Percentiles rank a stretch among this genome's conserved stretches.
phyloP scores from a whole-genome alignment of 2,797 vertebrate species.

The Danio choprae region DNA sequence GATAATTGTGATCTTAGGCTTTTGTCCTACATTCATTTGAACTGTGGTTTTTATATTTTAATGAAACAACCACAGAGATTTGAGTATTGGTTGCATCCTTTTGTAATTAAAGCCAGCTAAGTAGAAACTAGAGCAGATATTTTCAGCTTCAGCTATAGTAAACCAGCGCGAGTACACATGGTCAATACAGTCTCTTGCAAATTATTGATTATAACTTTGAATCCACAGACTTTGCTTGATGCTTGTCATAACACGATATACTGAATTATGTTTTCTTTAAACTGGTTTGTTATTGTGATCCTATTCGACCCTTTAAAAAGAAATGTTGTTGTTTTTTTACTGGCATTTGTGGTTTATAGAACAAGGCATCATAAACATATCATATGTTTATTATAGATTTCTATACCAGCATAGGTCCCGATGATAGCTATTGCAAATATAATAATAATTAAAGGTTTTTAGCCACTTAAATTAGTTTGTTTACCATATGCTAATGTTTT shows the following conservation, averaged over 20 bases:
- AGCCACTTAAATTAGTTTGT: no score
- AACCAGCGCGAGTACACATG: background rate
- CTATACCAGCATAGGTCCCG: no score
- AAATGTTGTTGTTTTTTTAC: no score
- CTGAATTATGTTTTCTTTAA: background rate
- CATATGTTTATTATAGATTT: no score
- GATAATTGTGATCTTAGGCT: background rate
- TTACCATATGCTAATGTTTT: no score
- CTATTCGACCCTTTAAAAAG: background rate
- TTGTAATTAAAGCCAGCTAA: slow-evolving; percentile 13
- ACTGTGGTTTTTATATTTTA: background rate
- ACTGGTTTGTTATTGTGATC: background rate
- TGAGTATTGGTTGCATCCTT: background rate
- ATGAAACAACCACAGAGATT: background rate
- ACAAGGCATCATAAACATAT: no score
- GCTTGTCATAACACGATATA: background rate
- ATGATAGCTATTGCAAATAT: no score
- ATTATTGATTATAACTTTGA: background rate
- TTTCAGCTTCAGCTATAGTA: slow-evolving; percentile 41
- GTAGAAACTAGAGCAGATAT: slow-evolving; percentile 39
- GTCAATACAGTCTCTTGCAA: background rate
- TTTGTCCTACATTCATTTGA: background rate
- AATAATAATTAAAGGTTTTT: no score
- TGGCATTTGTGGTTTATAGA: no score
- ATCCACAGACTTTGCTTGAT: background rate